Base-by-base conservation (phyloP, 92 coral and sea anemone genomes). In the Phenganax stokvisi region DNA sequence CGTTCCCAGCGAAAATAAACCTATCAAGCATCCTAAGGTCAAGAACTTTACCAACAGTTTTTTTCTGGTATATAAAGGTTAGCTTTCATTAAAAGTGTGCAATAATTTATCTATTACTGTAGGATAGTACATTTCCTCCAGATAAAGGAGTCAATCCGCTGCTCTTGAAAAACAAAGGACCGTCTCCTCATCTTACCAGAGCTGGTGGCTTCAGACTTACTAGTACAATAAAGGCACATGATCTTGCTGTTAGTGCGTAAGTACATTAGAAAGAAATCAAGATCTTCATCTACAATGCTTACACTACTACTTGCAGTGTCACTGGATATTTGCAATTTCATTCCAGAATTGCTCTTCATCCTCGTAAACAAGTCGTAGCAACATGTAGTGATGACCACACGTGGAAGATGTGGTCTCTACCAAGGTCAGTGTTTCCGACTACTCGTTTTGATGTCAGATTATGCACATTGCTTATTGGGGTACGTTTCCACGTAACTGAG, bases 381-480 rank as follows among this genome's bases (percentile, higher is more conserved):
- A 90, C 97, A 6, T 92, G 91, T 10, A 96, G 99, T 82, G 99
- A 96, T 77, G 99, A 96, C 67, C 86, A 89, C 65, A 85, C 92
- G 30, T 96, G 99, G 99, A 96, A 92, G 76, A 96, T 96, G 99
- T 96, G 99, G 99, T 93, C 97, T 47, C 89, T 96, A 16, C 99
- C 97, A 76, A 92, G 99, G 99, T 90, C 17, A n/a, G 8, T 17
- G 10, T 28, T 61, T 8, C 67, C 7, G n/a, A 0, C 67, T 15
- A n/a, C 4, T 62, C 31, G 27, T 28, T 67, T 67, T 31, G 25
- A 12, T 12, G 29, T 69, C 29, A 69, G 13, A 37, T 69, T 69
- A 12, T 55, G 8, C 51, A 57, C 10, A 20, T 20, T 20, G 25
- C 25, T 20, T 20, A 20, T 20, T 20, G 25, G 25, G 25, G 25